These are phyloP conservation scores for Hypena proboscidalis DNA, from an alignment of 2,888 invertebrate genomes.

Conservation along the genomic window DNA sequence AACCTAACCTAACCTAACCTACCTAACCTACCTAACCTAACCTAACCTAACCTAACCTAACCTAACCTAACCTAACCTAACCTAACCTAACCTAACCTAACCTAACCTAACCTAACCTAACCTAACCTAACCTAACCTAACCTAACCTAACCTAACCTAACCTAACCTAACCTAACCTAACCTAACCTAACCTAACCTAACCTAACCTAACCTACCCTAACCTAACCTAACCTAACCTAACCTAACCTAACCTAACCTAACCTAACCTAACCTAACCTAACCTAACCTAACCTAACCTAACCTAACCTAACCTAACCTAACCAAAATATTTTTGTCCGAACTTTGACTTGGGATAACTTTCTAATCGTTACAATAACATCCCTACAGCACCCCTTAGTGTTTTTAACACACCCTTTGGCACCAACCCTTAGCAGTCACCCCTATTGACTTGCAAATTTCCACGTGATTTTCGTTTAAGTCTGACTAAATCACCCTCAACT, in stretches of 20 bases:
- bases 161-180: slow-evolving; percentile 11
- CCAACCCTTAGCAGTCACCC: too few relatives aligned
- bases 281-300: slow-evolving; percentile 20
- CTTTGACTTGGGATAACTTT: too few relatives aligned
- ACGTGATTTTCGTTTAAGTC: too few relatives aligned
- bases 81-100: slow-evolving; percentile 7
- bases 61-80: neutral
- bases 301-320: slow-evolving; percentile 22
- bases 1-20: neutral
- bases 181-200: slow-evolving; percentile 5
- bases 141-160: slow-evolving; percentile 7
- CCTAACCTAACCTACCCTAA: slow-evolving; percentile 20
- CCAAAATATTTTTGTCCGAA: too few relatives aligned
- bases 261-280: slow-evolving; percentile 19
- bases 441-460: too few relatives aligned
- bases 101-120: slow-evolving; percentile 7
- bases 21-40: neutral
- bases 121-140: slow-evolving; percentile 7
- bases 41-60: neutral
- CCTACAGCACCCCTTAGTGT: too few relatives aligned
- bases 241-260: slow-evolving; percentile 20
- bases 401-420: too few relatives aligned
- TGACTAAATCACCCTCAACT: too few relatives aligned
- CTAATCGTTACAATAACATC: too few relatives aligned
- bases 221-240: slow-evolving; percentile 15